Evolutionary conservation across 1,140 invertebrate genomes (phyloP).

Genomic region (Patella vulgata): DNA sequence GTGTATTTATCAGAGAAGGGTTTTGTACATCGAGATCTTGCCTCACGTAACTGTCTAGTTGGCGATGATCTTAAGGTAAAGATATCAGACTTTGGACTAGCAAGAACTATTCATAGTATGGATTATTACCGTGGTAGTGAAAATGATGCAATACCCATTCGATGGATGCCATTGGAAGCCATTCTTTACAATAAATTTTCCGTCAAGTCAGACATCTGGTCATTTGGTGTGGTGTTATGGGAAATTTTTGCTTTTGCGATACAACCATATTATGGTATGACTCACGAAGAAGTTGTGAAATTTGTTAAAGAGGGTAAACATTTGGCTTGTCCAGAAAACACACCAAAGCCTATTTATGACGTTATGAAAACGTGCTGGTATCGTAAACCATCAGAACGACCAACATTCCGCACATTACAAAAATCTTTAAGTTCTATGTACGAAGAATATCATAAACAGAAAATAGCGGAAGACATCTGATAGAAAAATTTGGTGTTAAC

Average conservation of each 20-base stretch:
- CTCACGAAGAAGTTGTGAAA: constrained; percentile 92
- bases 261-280: constrained; percentile 93
- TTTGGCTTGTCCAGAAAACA: constrained; percentile 92
- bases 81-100: constrained; percentile 98
- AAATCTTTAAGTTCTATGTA: constrained; percentile 45
- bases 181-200: constrained; percentile 97
- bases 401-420: constrained; percentile 74
- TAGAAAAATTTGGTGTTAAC: not conserved
- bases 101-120: constrained; percentile 85
- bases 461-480: not conserved
- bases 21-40: constrained; percentile 85
- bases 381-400: constrained; percentile 82
- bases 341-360: constrained; percentile 88
- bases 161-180: constrained; percentile 96
- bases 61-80: constrained; percentile 85
- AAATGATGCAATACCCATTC: constrained; percentile 70
- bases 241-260: constrained; percentile 97
- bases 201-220: constrained; percentile 98
- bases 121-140: constrained; percentile 78
- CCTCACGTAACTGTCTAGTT: constrained; percentile 93
- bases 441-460: constrained; percentile 41
- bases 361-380: constrained; percentile 95
- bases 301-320: constrained; percentile 93
- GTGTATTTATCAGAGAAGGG: constrained; percentile 82
- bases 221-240: constrained; percentile 96